phyloP scores from a whole-genome alignment of 2,888 invertebrate species.

The Meandrusa payeni region DNA sequence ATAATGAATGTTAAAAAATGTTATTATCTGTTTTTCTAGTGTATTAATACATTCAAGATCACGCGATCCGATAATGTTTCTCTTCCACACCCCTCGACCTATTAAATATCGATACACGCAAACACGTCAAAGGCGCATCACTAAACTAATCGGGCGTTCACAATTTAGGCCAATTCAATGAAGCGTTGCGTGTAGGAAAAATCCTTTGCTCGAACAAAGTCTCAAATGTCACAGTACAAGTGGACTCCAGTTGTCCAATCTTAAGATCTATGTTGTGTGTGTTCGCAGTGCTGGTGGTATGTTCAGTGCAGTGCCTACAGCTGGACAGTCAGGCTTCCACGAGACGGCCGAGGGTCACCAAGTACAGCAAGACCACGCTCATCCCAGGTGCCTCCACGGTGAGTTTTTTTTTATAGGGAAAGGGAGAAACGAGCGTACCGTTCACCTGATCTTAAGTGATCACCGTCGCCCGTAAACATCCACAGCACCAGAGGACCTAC shows the following conservation, averaged over 20 bases:
- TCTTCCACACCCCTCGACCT: neutral
- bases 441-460: neutral
- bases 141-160: slow-evolving; percentile 18
- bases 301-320: slow-evolving; percentile 72
- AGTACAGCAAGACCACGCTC: slow-evolving; percentile 81
- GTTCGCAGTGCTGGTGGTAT: slow-evolving; percentile 67
- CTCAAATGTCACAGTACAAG: slow-evolving; percentile 8
- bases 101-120: slow-evolving; percentile 1
- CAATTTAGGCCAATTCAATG: slow-evolving; percentile 21
- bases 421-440: no score
- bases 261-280: slow-evolving; percentile 48
- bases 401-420: slow-evolving; percentile 29
- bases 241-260: neutral
- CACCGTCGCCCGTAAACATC: no score
- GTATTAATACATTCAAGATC: no score
- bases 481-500: no score
- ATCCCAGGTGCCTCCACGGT: slow-evolving; percentile 71
- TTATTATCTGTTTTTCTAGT: no score
- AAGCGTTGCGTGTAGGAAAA: slow-evolving; percentile 7
- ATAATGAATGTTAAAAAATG: no score
- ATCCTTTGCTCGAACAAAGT: slow-evolving; percentile 4
- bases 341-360: slow-evolving; percentile 83
- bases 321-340: slow-evolving; percentile 82
- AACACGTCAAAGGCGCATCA: slow-evolving; percentile 5
- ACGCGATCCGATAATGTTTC: no score